Evolutionary conservation across 2,113 vertebrate species (phyloP).

Genomic region (Lycaon pictus): DNA sequence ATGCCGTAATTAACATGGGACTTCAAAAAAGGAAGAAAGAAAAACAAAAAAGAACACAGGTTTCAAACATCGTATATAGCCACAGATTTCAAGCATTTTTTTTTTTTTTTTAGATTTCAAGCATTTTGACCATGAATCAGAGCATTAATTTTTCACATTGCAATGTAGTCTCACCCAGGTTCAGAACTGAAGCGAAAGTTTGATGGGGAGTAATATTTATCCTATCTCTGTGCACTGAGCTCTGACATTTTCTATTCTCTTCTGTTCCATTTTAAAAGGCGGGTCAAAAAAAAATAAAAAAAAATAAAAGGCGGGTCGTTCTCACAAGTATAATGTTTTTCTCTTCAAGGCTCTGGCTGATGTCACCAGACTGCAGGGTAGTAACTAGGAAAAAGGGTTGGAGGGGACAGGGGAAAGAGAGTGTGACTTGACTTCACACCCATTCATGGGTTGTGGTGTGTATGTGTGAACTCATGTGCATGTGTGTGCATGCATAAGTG

Average conservation of each 20-base stretch:
- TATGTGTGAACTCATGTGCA: not conserved
- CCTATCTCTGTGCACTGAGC: not conserved
- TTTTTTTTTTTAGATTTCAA: not conserved
- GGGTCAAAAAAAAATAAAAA: not conserved
- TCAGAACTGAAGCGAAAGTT: not conserved
- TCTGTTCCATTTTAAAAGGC: not conserved
- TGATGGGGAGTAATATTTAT: not conserved
- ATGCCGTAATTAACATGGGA: not conserved
- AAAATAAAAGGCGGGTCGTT: not conserved
- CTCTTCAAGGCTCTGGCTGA: not conserved
- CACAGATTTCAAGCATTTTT: not conserved
- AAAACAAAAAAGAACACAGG: not conserved
- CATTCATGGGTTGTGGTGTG: not conserved
- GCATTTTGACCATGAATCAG: not conserved
- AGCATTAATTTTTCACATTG: not conserved
- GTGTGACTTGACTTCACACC: not conserved
- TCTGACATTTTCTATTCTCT: not conserved
- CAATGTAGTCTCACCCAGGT: not conserved
- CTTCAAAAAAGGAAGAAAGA: not conserved
- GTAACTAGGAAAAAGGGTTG: not conserved
- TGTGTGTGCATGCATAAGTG: not conserved
- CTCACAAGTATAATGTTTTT: not conserved
- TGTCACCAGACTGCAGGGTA: not conserved
- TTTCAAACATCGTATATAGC: not conserved
- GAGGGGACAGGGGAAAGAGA: not conserved